These are phyloP conservation scores for Leucoraja ocellata DNA, from an alignment of 2,797 vertebrate species.

Conservation along the genomic window DNA sequence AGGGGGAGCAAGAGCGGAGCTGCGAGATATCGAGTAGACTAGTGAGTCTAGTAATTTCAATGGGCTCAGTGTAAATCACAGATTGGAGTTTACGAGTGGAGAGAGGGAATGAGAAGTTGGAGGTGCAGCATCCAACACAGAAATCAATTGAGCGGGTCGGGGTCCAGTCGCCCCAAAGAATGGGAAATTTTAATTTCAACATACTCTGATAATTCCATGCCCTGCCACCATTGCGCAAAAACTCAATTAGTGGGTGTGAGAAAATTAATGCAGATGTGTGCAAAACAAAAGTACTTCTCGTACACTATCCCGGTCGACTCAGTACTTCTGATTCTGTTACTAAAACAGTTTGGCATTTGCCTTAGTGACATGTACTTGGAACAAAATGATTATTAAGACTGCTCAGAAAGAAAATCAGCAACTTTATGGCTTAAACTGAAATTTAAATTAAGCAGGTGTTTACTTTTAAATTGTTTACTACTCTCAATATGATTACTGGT, in stretches of 20 bases:
- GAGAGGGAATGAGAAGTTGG: background rate
- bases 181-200: conserved; percentile 25
- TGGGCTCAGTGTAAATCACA: background rate
- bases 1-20: no score
- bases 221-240: background rate
- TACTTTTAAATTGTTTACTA: background rate
- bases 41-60: no score
- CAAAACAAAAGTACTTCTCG: background rate
- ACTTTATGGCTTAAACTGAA: background rate
- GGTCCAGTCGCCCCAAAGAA: conserved; percentile 25
- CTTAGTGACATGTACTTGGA: background rate
- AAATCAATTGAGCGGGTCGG: conserved; percentile 22
- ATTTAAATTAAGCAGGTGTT: background rate
- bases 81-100: background rate
- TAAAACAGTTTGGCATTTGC: background rate
- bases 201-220: conserved; percentile 11
- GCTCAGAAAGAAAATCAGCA: background rate
- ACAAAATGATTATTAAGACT: background rate
- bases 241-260: conserved; percentile 12
- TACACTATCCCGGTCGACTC: background rate
- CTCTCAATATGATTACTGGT: background rate
- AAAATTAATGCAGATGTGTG: conserved; percentile 27
- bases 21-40: no score
- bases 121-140: background rate
- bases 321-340: background rate